phyloP scores from a whole-genome alignment of 2,797 vertebrate genomes.

The Apogon talboti region DNA sequence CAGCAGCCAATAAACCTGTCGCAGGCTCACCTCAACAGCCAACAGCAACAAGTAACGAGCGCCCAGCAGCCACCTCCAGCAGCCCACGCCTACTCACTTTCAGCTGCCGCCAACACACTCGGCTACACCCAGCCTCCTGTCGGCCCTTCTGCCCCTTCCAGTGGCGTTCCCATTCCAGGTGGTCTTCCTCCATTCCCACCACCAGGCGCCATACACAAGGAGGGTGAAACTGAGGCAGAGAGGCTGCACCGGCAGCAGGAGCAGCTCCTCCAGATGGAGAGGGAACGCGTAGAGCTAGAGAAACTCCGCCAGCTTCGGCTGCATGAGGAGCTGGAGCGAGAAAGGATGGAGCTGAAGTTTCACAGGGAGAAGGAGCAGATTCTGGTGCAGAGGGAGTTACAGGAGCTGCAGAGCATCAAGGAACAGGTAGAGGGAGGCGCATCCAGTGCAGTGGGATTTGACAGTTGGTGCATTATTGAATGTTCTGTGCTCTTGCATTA shows the following conservation, averaged over 20 bases:
- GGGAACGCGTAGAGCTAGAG: slow-evolving; percentile 95
- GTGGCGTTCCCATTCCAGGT: slow-evolving; percentile 60
- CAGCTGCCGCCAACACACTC: slow-evolving; percentile 58
- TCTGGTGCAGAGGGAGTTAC: slow-evolving; percentile 95
- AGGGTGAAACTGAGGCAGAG: slow-evolving; percentile 92
- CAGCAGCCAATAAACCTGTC: slow-evolving; percentile 85
- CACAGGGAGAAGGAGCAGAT: slow-evolving; percentile 97
- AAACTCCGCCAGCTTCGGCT: slow-evolving; percentile 93
- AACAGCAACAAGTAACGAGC: slow-evolving; percentile 60
- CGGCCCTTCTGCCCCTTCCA: slow-evolving; percentile 44
- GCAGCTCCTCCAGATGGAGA: slow-evolving; percentile 93
- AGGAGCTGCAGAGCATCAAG: slow-evolving; percentile 97
- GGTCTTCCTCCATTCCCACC: slow-evolving; percentile 78
- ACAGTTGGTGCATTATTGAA: slow-evolving; percentile 31
- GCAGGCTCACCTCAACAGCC: slow-evolving; percentile 76
- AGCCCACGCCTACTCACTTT: slow-evolving; percentile 65
- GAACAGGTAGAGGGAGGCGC: slow-evolving; percentile 86
- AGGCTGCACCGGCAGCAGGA: slow-evolving; percentile 94
- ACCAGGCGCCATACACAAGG: slow-evolving; percentile 78
- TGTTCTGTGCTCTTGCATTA: slow-evolving; percentile 40
- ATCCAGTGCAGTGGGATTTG: slow-evolving; percentile 28
- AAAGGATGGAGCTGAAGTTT: slow-evolving; percentile 91
- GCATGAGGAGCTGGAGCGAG: slow-evolving; percentile 95
- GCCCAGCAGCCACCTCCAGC: slow-evolving; percentile 63
- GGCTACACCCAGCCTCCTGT: slow-evolving; percentile 59